Evolutionary conservation across 2,797 vertebrate genomes (phyloP).

Genomic region (Sorex maritimensis): DNA sequence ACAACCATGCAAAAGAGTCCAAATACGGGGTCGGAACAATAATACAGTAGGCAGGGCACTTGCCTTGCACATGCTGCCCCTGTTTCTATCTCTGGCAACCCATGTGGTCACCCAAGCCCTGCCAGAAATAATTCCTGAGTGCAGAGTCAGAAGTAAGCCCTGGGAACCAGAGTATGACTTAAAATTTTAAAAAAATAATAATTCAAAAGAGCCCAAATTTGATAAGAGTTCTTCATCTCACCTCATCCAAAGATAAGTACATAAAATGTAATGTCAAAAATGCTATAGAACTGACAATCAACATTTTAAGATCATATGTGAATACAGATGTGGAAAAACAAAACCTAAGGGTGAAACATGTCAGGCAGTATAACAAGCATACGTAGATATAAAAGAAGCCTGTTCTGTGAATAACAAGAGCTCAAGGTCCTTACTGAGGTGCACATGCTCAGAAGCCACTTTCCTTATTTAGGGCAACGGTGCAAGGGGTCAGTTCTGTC

Average conservation of each 20-base stretch:
- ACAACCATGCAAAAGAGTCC: background rate
- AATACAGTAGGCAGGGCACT: too few relatives aligned
- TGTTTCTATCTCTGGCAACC: too few relatives aligned
- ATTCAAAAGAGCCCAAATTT: too few relatives aligned
- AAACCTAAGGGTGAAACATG: constrained; percentile 12
- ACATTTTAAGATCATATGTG: constrained; percentile 41
- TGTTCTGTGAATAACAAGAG: background rate
- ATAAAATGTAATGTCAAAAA: constrained; percentile 44
- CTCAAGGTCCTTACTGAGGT: background rate
- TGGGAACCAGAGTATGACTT: too few relatives aligned
- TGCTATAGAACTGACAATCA: constrained; percentile 29
- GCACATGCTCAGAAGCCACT: constrained; percentile 28
- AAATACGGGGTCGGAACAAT: too few relatives aligned
- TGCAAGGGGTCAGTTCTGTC: constrained; percentile 45
- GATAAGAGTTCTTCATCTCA: background rate
- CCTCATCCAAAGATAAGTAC: constrained; percentile 17
- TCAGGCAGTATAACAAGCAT: background rate
- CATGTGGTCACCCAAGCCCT: too few relatives aligned
- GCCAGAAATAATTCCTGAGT: too few relatives aligned
- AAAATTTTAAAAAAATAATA: too few relatives aligned
- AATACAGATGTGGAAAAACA: constrained; percentile 58
- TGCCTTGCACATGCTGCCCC: too few relatives aligned
- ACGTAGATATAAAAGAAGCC: background rate
- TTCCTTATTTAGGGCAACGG: constrained; percentile 40
- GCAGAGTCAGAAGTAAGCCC: too few relatives aligned